These are phyloP conservation scores for Synergus itoensis DNA, from an alignment of 2,888 invertebrate species.

Conservation along the genomic window DNA sequence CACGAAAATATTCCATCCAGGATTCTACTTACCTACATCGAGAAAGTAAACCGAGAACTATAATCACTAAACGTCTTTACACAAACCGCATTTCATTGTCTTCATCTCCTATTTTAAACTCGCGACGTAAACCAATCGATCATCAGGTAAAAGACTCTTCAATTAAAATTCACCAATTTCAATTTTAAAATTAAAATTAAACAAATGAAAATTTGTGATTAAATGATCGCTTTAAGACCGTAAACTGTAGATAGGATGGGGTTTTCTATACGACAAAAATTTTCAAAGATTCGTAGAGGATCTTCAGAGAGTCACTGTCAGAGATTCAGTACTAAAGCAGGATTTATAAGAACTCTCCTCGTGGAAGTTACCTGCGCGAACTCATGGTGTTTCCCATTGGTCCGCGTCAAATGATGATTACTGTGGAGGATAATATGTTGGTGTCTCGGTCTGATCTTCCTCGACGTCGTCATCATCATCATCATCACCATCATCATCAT, in stretches of 20 bases:
- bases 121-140: conserved; percentile 10
- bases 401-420: conserved; percentile 74
- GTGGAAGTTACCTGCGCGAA: conserved; percentile 46
- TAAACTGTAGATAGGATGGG: not conserved
- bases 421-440: conserved; percentile 63
- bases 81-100: conserved; percentile 30
- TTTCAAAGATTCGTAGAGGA: conserved; percentile 19
- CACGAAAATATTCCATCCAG: not conserved
- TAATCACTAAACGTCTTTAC: conserved; percentile 12
- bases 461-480: conserved; percentile 62
- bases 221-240: not conserved
- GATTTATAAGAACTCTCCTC: conserved; percentile 56
- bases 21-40: conserved; percentile 22
- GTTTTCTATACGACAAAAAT: not conserved
- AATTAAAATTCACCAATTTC: not conserved
- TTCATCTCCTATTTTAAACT: conserved; percentile 46
- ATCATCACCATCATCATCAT: conserved; percentile 60
- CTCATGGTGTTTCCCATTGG: conserved; percentile 73
- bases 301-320: conserved; percentile 56
- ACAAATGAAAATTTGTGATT: not conserved
- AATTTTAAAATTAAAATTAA: not conserved
- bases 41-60: not conserved
- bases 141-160: not conserved
- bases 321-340: conserved; percentile 51
- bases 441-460: conserved; percentile 59